These are phyloP conservation scores for Sinonovacula constricta DNA, from an alignment of 1,140 invertebrate genomes.

Conservation along the genomic window DNA sequence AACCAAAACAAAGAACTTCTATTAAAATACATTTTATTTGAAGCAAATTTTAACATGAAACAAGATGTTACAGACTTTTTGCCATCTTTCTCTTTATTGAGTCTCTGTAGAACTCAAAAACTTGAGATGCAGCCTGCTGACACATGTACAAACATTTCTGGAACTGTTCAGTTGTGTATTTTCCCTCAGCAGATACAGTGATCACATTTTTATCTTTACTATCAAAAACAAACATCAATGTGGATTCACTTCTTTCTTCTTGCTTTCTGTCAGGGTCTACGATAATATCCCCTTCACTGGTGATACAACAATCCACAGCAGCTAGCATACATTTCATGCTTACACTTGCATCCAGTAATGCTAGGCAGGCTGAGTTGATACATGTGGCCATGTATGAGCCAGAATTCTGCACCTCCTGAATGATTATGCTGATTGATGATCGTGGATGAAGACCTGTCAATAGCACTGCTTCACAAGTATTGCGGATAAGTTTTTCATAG, in stretches of 20 bases:
- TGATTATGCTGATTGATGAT: conserved; percentile 86
- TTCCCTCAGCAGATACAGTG: conserved; percentile 63
- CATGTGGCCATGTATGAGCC: conserved; percentile 90
- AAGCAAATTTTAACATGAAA: too few species aligned
- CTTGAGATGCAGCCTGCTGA: conserved; percentile 59
- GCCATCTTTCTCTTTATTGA: conserved; percentile 71
- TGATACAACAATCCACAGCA: conserved; percentile 85
- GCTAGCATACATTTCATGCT: conserved; percentile 89
- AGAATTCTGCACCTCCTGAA: conserved; percentile 92
- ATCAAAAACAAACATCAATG: conserved; percentile 74
- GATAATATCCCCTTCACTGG: conserved; percentile 82
- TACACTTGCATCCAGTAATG: conserved; percentile 88
- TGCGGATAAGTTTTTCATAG: conserved; percentile 86
- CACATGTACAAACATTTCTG: conserved; percentile 61
- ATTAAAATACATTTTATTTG: too few species aligned
- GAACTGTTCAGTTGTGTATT: conserved; percentile 68
- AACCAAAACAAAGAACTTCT: too few species aligned
- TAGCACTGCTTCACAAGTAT: conserved; percentile 87
- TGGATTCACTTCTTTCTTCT: conserved; percentile 63
- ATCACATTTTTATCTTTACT: conserved; percentile 67
- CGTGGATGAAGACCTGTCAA: conserved; percentile 86
- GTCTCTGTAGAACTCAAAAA: conserved; percentile 73
- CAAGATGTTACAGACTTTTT: too few species aligned
- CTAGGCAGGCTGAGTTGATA: conserved; percentile 90
- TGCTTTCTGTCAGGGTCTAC: conserved; percentile 83